Evolutionary conservation across 1,140 invertebrate species (phyloP), one percentile per base, ranked within the genome.

Genomic region (Aphidius gifuensis): DNA sequence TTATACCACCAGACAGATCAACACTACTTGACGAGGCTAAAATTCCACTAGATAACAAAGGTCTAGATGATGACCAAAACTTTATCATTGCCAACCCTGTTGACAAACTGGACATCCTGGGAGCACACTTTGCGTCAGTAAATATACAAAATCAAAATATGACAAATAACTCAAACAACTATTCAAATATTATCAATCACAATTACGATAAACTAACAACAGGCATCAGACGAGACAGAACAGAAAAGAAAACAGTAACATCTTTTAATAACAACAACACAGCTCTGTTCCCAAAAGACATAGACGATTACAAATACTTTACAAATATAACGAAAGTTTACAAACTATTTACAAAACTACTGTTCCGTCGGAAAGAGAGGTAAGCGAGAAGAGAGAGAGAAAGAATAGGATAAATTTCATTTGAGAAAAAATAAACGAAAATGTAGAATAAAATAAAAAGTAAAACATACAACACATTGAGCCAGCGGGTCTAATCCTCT

Each of bases 71-170:
- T n/a, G n/a, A n/a, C n/a, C n/a, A n/a, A n/a, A n/a, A n/a, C n/a
- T 44, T 48, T 8, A n/a, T 48, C 6, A n/a, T n/a, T 9, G 40
- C 51, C 2, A 39, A 40, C 21, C 57, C 57, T 4, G 23, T 16
- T 11, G 55, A 61, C 9, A 62, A 65, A 49, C 49, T 65, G 1
- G 61, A 65, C 39, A 16, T 59, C 1, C 46, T 65, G 1, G 64
- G 64, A 11, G 48, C 54, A 5, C 50, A 59, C 49, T 61, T 32
- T 43, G 64, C 54, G 42, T 9, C 55, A 3, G 51, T 58, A n/a
- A 58, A 65, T 38, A 21, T 53, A n/a, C 64, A 47, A 8, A 50
- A 47, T 38, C 9, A 58, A n/a, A 40, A 57, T 3, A 58, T 58
- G 5, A 38, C 21, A 5, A 54, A 48, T n/a, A n/a, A n/a, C n/a